Base-by-base conservation (phyloP, 2,888 invertebrate genomes). In the Pterostichus niger region DNA sequence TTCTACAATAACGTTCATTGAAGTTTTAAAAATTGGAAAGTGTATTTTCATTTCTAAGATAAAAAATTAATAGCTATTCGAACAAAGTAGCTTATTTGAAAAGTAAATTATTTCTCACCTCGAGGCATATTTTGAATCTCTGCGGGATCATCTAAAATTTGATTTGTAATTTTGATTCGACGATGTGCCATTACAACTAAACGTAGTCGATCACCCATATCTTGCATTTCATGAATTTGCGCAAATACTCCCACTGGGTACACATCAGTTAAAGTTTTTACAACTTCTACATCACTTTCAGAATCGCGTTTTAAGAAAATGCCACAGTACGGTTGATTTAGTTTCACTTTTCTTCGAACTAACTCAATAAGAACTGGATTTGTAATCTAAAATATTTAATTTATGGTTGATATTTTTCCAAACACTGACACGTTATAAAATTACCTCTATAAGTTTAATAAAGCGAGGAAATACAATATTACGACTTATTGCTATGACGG, bases 381-480 rank as follows among this genome's bases (percentile, higher is more conserved):
- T 44, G 95, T 94, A 56, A 99, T 92, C 96, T 97, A 89, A 76
- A 91, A 90, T 83, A 83, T 83, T 84, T 71, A 81, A 79, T 1
- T 15, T 44, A 2, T 71, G 9, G 17, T 56, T 59, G 54, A 54
- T 54, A 54, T 54, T 17, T 54, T 13, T 2, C 11, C 4, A 17
- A 59, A 24, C 24, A 56, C 17, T 56, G 24, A 6, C 11, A 10
- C 6, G 31, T 24, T 11, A 11, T 10, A 11, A 35, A 17, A 87
- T 86, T 88, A 97, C 96, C 93, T 99, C 99, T 85, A 99, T 94
- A 86, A 99, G 93, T 91, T 99, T 99, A 86, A 99, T 98, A 90
- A 99, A 99, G 86, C 97, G 94, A 17, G 99, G 99, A 91, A 99
- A 99, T 0, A 99, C 96, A 4, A 99, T 99, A 91, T 98, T 97